Evolutionary conservation across 2,797 vertebrate species (phyloP).

Genomic region (Setipinna tenuifilis): DNA sequence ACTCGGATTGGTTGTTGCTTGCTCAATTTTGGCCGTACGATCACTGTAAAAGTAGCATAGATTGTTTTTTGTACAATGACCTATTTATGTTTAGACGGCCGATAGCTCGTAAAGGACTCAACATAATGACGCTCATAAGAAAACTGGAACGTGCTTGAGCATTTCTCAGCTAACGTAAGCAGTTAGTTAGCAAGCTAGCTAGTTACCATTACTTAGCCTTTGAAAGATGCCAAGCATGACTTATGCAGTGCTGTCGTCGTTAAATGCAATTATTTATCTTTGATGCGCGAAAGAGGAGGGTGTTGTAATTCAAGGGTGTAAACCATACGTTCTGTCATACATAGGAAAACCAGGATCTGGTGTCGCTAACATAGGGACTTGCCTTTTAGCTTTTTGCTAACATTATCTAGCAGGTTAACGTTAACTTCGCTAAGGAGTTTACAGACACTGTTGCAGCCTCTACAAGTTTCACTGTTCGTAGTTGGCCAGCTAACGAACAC

Average conservation of each 20-base stretch:
- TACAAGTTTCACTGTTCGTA: neutral
- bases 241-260: neutral
- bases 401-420: neutral
- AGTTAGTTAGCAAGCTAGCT: slow-evolving; percentile 39
- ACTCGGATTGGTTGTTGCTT: neutral
- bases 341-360: neutral
- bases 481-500: neutral
- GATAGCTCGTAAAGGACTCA: neutral
- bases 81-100: neutral
- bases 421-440: neutral
- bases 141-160: neutral
- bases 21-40: neutral
- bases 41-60: neutral
- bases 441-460: slow-evolving; percentile 6
- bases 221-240: slow-evolving; percentile 13
- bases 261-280: neutral
- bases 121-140: neutral
- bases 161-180: slow-evolving; percentile 21
- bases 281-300: neutral
- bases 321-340: neutral
- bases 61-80: neutral
- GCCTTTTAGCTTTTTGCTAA: neutral
- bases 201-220: neutral
- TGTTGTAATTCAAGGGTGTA: neutral
- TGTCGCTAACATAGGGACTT: neutral